phyloP scores from a whole-genome alignment of 2,113 vertebrate genomes.

The Blennius ocellaris region DNA sequence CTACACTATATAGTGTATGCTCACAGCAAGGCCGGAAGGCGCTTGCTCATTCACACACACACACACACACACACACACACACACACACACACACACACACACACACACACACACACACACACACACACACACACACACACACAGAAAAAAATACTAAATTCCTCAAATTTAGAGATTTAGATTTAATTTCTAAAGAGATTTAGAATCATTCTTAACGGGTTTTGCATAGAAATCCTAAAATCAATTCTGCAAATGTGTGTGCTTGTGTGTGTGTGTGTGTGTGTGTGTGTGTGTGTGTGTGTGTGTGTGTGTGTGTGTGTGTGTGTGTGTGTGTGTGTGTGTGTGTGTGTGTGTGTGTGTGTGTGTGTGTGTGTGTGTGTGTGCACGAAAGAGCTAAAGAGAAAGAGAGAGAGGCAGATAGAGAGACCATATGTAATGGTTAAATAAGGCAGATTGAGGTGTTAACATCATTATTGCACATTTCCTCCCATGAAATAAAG shows the following conservation, averaged over 20 bases:
- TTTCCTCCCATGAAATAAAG: conserved; percentile 76
- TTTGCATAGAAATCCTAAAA: too few species aligned
- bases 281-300: conserved; percentile 14
- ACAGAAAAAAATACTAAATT: neutral
- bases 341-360: neutral
- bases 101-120: too few species aligned
- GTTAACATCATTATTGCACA: conserved; percentile 76
- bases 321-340: neutral
- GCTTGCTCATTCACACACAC: neutral
- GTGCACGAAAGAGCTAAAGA: neutral
- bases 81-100: too few species aligned
- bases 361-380: conserved; percentile 15
- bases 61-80: neutral
- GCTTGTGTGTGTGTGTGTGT: neutral
- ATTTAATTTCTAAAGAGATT: conserved; percentile 45
- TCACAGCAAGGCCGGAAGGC: conserved; percentile 44
- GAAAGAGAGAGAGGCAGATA: conserved; percentile 1
- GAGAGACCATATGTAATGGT: conserved; percentile 33
- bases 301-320: too few species aligned
- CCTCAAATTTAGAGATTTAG: conserved; percentile 23
- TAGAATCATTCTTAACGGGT: conserved; percentile 4
- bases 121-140: too few species aligned
- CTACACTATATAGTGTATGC: conserved; percentile 43
- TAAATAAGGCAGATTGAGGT: conserved; percentile 75
- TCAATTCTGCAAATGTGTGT: neutral